Evolutionary conservation across 2,888 invertebrate genomes (phyloP), one percentile per base, ranked within the genome.

Genomic region (Tribolium freemani): DNA sequence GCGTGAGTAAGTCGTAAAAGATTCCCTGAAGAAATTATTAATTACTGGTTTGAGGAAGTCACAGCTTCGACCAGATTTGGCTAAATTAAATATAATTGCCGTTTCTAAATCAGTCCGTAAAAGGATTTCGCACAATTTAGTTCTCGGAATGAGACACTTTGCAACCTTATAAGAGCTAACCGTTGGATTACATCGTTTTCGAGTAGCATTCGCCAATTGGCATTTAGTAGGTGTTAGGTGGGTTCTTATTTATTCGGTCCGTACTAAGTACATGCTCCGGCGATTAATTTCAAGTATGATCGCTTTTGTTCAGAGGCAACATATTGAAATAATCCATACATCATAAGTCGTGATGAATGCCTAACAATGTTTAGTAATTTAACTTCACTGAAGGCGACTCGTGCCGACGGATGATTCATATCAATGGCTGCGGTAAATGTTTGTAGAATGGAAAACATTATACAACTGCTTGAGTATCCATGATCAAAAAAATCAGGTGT

Each of bases 361-460:
- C 75, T 75, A 77, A 78, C 79, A 77, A 79, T 76, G 77, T 79
- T 77, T 76, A 77, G 80, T 79, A 78, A 81, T 81, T 81, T 80
- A 80, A 79, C 78, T 79, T 80, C 72, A 81, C 81, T 80, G 77
- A 79, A 81, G 81, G 80, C 80, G 78, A 80, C 77, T 80, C 81
- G 81, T 81, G 81, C 79, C 78, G 75, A 69, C 75, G 71, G 75
- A 78, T 81, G 79, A 79, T 79, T 79, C 79, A 79, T 78, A 78
- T 79, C 78, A 75, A 76, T 75, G 66, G 73, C 63, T 73, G 67
- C 60, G 73, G 73, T 73, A 70, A 73, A 73, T 73, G 73, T 73
- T 73, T 73, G 70, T 73, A 66, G 70, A 70, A 73, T 70, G 54
- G 73, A 67, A 67, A 73, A 73, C 70, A 73, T 73, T 73, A 73